Evolutionary conservation across 2,113 vertebrate genomes (phyloP).

Genomic region (Sterna hirundo): DNA sequence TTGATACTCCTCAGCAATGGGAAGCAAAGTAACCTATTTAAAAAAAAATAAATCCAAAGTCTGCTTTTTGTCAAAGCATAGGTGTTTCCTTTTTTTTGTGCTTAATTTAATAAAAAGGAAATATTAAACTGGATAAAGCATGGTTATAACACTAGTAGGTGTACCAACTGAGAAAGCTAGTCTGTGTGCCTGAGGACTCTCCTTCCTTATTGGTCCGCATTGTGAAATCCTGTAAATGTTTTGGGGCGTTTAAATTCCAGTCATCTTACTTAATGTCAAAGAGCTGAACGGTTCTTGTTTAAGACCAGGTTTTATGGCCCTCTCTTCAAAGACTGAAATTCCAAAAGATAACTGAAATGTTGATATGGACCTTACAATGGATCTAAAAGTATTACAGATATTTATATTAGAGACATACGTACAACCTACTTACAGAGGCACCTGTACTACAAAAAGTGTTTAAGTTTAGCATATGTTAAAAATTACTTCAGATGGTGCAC

Average conservation of each 20-base stretch:
- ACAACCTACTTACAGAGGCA: neutral
- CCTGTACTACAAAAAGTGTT: neutral
- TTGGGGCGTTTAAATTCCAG: neutral
- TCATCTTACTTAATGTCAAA: neutral
- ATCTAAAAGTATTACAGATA: neutral
- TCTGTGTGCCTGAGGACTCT: neutral
- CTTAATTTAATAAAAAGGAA: neutral
- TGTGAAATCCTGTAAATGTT: neutral
- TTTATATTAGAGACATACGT: neutral
- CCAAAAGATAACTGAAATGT: neutral
- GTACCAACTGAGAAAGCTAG: neutral
- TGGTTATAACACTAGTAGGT: neutral
- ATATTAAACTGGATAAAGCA: neutral
- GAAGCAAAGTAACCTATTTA: neutral
- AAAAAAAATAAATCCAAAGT: neutral
- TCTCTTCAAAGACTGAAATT: neutral
- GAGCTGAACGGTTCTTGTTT: neutral
- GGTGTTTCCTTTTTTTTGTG: neutral
- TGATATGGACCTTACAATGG: fast-evolving
- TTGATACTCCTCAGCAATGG: neutral
- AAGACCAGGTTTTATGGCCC: neutral
- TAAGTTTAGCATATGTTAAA: neutral
- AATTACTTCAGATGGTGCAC: fast-evolving
- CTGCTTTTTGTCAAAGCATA: neutral
- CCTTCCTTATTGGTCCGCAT: neutral